Evolutionary conservation across 2,888 invertebrate species (phyloP).

Genomic region (Pandemis cinnamomeana): DNA sequence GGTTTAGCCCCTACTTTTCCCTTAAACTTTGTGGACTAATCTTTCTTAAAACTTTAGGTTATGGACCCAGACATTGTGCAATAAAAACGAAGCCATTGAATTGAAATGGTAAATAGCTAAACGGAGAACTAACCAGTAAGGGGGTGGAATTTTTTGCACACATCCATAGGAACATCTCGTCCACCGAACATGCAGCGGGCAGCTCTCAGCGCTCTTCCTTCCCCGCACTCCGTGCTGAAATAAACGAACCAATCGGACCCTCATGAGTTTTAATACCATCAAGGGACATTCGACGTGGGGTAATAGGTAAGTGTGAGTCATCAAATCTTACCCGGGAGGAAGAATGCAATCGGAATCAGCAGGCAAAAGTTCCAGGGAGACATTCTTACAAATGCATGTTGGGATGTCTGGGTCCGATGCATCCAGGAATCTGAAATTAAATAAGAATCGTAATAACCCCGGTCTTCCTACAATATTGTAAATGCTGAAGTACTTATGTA

Average conservation of each 20-base stretch:
- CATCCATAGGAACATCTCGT: constrained; percentile 75
- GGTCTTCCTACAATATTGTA: too few species aligned
- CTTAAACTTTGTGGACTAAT: too few species aligned
- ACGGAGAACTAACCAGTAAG: constrained; percentile 62
- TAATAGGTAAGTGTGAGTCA: too few species aligned
- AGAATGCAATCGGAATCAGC: constrained; percentile 77
- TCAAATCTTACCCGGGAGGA: constrained; percentile 62
- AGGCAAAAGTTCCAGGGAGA: constrained; percentile 71
- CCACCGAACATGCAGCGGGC: constrained; percentile 73
- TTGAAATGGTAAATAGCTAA: background rate
- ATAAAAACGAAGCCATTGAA: background rate
- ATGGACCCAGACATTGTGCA: too few species aligned
- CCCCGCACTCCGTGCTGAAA: constrained; percentile 73
- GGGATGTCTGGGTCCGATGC: constrained; percentile 74
- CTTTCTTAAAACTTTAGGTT: too few species aligned
- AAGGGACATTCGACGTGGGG: too few species aligned
- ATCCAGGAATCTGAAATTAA: constrained; percentile 66
- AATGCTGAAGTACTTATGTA: too few species aligned
- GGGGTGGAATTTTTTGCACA: constrained; percentile 78
- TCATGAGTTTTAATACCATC: too few species aligned
- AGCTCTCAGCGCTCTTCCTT: constrained; percentile 71
- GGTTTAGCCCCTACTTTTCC: too few species aligned
- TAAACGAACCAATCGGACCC: background rate
- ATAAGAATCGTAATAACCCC: background rate
- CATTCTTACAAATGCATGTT: constrained; percentile 72